Evolutionary conservation across 2,888 invertebrate species (phyloP).

Genomic region (Rhyacophila evoluta): DNA sequence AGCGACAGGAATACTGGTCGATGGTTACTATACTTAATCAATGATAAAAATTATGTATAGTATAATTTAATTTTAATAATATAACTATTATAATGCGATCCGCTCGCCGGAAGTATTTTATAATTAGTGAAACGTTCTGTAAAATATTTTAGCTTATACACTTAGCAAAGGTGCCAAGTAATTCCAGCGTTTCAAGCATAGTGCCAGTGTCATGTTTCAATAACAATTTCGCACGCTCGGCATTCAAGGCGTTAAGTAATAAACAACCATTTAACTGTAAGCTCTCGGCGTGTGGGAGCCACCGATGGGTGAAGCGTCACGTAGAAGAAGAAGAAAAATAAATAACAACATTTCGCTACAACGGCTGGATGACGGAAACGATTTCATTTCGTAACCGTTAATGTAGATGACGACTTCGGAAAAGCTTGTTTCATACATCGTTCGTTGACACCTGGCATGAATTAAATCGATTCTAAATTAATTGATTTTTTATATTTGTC

Average conservation of each 20-base stretch:
- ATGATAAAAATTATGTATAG: too few species aligned
- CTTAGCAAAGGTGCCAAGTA: too few species aligned
- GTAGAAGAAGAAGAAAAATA: constrained; percentile 30
- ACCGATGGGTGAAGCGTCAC: constrained; percentile 35
- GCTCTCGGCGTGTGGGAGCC: constrained; percentile 10
- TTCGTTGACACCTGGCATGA: not conserved
- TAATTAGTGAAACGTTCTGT: too few species aligned
- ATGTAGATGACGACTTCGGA: not conserved
- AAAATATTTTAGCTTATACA: too few species aligned
- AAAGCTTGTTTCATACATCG: not conserved
- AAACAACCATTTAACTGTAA: constrained; percentile 1
- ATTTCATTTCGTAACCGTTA: not conserved
- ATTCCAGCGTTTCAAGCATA: too few species aligned
- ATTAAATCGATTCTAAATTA: not conserved
- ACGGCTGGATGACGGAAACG: not conserved
- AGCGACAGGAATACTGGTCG: too few species aligned
- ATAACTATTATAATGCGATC: too few species aligned
- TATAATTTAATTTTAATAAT: too few species aligned
- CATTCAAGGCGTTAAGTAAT: not conserved
- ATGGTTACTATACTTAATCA: too few species aligned
- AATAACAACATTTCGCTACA: not conserved
- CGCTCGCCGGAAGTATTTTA: too few species aligned
- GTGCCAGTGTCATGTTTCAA: not conserved
- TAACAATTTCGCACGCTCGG: not conserved
- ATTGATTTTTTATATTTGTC: too few species aligned